phyloP scores from a whole-genome alignment of 53 echinoderm and acorn worm genomes.

The Holothuria scabra region DNA sequence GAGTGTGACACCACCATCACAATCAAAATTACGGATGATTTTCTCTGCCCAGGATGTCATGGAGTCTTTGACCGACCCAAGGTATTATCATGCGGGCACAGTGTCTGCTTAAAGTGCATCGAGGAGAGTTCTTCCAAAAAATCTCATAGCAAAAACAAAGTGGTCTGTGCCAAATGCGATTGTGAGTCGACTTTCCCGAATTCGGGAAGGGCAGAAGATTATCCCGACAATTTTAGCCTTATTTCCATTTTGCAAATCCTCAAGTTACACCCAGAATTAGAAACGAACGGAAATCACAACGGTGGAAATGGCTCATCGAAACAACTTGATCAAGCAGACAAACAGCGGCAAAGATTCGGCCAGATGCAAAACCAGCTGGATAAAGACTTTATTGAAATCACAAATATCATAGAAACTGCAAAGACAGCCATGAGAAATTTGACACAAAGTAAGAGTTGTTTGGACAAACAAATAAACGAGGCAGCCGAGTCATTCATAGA shows the following conservation, averaged over 20 bases:
- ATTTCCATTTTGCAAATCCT: slow-evolving; percentile 2
- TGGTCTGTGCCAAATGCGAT: slow-evolving; percentile 12
- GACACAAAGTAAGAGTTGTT: background rate
- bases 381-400: slow-evolving; percentile 4
- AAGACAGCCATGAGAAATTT: slow-evolving; percentile 8
- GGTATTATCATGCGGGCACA: slow-evolving; percentile 25
- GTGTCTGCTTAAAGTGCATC: slow-evolving; percentile 12
- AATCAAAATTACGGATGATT: background rate
- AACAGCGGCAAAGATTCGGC: background rate
- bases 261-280: background rate
- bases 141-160: background rate
- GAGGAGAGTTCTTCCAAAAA: background rate
- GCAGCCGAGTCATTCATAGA: slow-evolving; percentile 15
- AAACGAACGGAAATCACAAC: slow-evolving; percentile 8
- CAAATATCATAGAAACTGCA: slow-evolving; percentile 14
- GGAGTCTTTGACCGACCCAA: slow-evolving; percentile 5
- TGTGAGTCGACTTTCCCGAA: slow-evolving; percentile 1
- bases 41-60: slow-evolving; percentile 26
- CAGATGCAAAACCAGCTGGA: slow-evolving; percentile 19
- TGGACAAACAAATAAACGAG: slow-evolving; percentile 31
- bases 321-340: background rate
- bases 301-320: background rate
- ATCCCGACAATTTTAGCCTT: slow-evolving; percentile 28
- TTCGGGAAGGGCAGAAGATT: slow-evolving; percentile 13
- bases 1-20: too few species aligned